Percentiles rank a stretch among this genome's conserved stretches.
Conservation (phyloP, 1,140 invertebrate genomes). For the Euura saliciscinereae region DNA sequence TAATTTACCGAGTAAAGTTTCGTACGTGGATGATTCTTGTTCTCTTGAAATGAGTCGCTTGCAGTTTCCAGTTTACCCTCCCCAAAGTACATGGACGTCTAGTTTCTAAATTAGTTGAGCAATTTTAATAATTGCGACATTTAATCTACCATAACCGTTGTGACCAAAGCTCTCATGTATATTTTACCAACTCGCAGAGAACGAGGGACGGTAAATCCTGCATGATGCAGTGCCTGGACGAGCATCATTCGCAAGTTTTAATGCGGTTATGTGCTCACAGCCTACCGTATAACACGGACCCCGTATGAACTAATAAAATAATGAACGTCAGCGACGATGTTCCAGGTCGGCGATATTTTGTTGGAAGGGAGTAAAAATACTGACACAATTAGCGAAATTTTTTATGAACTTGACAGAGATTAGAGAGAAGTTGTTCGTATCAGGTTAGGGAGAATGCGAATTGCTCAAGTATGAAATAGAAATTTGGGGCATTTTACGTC, state of each 20-base stretch:
- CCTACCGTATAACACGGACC: neutral
- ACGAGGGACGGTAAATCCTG: neutral
- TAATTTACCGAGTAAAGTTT: no score
- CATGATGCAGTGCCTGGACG: slow-evolving; percentile 1
- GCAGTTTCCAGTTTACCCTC: no score
- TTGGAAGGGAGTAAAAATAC: neutral
- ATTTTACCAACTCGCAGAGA: neutral
- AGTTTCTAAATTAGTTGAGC: neutral
- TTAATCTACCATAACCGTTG: slow-evolving; percentile 2
- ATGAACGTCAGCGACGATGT: neutral
- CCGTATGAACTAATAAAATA: neutral
- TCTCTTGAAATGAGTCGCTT: no score
- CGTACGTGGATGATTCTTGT: no score
- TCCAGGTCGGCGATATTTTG: neutral
- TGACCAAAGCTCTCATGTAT: neutral
- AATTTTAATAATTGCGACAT: slow-evolving; percentile 4
- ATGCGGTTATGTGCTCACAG: neutral
- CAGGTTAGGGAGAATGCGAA: neutral
- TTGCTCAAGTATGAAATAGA: neutral
- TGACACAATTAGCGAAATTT: neutral
- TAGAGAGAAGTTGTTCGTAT: neutral
- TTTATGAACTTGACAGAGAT: neutral
- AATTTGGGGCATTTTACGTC: neutral
- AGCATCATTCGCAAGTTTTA: neutral
- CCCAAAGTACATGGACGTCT: no score